Conservation (phyloP, 2,888 invertebrate genomes). For the Diarsia dahlii region DNA sequence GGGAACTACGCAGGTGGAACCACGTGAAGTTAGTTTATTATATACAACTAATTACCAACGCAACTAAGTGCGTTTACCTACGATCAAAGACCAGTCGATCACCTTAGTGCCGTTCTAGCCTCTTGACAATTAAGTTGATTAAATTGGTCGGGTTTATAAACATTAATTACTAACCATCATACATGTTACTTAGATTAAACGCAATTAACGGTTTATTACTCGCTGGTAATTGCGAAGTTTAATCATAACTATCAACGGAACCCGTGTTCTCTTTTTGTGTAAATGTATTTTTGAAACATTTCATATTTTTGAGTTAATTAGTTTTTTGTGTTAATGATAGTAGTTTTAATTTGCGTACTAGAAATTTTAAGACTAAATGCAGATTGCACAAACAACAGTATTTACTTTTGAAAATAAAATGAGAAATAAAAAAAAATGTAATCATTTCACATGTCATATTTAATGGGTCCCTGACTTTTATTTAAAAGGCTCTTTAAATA, state of each 20-base stretch:
- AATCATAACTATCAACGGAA: neutral
- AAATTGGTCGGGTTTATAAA: constrained; percentile 15
- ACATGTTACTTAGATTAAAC: neutral
- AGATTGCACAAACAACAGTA: neutral
- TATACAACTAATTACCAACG: too few species aligned
- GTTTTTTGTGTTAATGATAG: neutral
- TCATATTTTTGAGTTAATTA: neutral
- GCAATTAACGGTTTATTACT: constrained; percentile 10
- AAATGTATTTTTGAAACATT: neutral
- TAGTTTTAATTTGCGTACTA: neutral
- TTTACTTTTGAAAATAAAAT: neutral
- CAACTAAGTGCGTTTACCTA: neutral
- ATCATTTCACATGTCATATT: neutral
- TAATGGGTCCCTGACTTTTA: too few species aligned
- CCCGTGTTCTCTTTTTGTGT: neutral
- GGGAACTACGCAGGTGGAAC: too few species aligned
- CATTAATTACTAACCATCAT: constrained; percentile 16
- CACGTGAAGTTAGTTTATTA: too few species aligned
- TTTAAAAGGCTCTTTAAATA: neutral
- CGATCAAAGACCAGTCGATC: constrained; percentile 38
- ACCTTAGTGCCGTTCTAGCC: constrained; percentile 38
- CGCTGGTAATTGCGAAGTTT: constrained; percentile 9
- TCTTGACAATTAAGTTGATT: neutral
- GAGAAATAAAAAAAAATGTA: neutral
- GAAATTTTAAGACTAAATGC: neutral